Evolutionary conservation across 1,140 invertebrate species (phyloP), one percentile per base, ranked within the genome.

Genomic region (Lordiphosa stackelbergi): DNA sequence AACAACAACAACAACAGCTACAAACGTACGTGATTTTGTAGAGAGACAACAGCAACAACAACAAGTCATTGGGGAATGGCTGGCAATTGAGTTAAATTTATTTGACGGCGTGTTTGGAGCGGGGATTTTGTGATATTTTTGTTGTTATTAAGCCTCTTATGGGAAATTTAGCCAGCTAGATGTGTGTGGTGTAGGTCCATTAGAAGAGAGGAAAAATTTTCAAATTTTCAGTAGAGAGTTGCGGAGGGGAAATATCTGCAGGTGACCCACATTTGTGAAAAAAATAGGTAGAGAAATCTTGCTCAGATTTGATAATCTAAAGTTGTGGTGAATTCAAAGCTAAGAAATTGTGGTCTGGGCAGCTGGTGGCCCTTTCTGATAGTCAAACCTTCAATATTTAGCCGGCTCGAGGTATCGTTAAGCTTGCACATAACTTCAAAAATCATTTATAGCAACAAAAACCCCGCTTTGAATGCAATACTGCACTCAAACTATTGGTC

Each of bases 41-140:
- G n/a, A 6, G 24, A 28, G 24, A 31, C 34, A 31, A 49, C 3
- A 2, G 37, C 60, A 51, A 63, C 35, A 47, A 37, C 42, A 22
- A 24, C 42, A 35, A 37, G 16, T 28, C 53, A 61, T 61, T 61
- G 19, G 45, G 49, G 45, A 66, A 64, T 49, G 63, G 64, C 62
- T 65, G 59, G 51, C 62, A 65, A 65, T 65, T 66, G 63, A 53
- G 64, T 66, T 66, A 47, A 53, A 66, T 59, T 66, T 66, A 66
- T 66, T 66, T 66, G 36, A 66, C 57, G 63, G 59, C 37, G 19
- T 36, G 19, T 12, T 43, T 47, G 11, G 37, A 51, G 38, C 9
- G 37, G 45, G 62, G 62, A 52, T 42, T 58, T 66, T 68, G 52
- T 66, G 63, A 48, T 31, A 7, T 43, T 24, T 10, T 11, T 43